Base-by-base conservation (phyloP, 2,113 vertebrate genomes). In the Euleptes europaea region DNA sequence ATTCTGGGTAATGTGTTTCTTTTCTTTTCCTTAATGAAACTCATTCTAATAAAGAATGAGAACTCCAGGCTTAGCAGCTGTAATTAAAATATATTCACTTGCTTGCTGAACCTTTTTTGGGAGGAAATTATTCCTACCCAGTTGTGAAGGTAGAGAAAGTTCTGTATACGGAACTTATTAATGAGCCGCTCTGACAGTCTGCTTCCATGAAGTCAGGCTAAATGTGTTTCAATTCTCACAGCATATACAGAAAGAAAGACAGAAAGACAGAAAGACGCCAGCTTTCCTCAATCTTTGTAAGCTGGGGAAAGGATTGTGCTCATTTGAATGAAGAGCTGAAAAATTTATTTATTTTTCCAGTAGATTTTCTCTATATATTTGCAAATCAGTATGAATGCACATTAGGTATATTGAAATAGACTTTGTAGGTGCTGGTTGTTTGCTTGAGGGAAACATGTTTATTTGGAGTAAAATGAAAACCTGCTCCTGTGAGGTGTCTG, bases 361-460 rank as follows among this genome's bases (percentile, higher is more conserved):
- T 86, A 69, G 69, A 78, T 78, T 89, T 82, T 82, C 7, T 74
- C 70, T 90, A 3, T 89, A 92, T 84, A 84, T 10, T 86, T 90
- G 23, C 81, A 86, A 87, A 90, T 82, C 38, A 91, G n/a, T 91
- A 81, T 78, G 49, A 89, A 71, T 76, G 71, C 63, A 80, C 65
- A 60, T 72, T 82, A 82, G 13, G 12, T 78, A 67, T 60, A 38
- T 3, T 92, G 84, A 90, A 86, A 92, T 67, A 51, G 26, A 76
- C 83, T 87, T 81, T 73, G 44, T 74, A 74, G 72, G 84, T 28
- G 0, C 86, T 89, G 40, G 9, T 70, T 91, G 75, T 12, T 88
- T 91, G 10, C 74, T 90, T 86, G 73, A 86, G 47, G 63, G 72
- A 66, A 86, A 92, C 85, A 88, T 87, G 54, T 89, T 93, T 88